Conservation (phyloP, 2,113 vertebrate genomes). For the Fulmarus glacialis region DNA sequence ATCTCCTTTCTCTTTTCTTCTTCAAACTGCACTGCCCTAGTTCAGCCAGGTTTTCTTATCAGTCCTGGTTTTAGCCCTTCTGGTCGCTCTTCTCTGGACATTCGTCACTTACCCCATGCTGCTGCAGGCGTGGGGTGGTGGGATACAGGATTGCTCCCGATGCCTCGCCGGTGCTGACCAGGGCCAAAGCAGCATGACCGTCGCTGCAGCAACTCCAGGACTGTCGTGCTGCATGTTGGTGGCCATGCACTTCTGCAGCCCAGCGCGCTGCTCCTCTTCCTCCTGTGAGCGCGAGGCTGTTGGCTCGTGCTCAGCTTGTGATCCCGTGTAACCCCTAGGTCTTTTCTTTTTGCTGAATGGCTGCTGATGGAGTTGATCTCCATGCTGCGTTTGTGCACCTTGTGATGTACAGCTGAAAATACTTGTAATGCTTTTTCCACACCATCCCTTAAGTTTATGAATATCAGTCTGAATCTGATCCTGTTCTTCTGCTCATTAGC, state of each 20-base stretch:
- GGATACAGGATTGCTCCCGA: neutral
- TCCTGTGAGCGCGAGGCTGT: fast-evolving
- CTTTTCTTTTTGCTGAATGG: neutral
- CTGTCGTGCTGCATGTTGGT: neutral
- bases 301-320: neutral
- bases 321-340: neutral
- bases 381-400: neutral
- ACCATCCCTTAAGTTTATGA: neutral
- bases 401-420: neutral
- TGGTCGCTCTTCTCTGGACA: neutral
- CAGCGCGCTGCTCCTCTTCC: neutral
- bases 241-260: neutral
- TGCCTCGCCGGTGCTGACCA: fast-evolving
- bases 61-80: neutral
- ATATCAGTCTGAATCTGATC: neutral
- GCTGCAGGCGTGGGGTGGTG: fast-evolving
- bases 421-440: neutral
- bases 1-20: neutral
- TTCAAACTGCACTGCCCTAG: neutral
- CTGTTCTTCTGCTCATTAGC: neutral
- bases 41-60: neutral
- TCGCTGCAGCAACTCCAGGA: neutral
- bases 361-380: neutral
- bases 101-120: fast-evolving
- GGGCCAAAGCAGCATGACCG: fast-evolving